A percentile compares a stretch with the other conserved stretches of the same genome.
Conservation (phyloP, 2,888 invertebrate genomes). For the Drosophila neonasuta region DNA sequence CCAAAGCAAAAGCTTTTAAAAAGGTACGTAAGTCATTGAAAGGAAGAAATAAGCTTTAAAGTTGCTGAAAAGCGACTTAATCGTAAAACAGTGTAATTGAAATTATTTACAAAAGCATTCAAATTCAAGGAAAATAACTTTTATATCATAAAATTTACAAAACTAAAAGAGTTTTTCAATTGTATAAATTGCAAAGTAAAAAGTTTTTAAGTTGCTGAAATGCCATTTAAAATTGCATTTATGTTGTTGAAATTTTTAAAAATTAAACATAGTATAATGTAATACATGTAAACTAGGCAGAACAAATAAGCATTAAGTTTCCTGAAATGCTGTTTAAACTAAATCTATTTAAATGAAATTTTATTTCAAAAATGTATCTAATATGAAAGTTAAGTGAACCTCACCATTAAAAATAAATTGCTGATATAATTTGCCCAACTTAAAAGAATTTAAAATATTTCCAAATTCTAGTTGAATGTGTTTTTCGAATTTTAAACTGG, state of each 20-base stretch:
- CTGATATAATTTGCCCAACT: not conserved
- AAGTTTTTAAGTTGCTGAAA: too few relatives aligned
- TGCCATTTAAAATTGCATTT: too few relatives aligned
- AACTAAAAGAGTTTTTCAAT: not conserved
- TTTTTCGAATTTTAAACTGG: not conserved
- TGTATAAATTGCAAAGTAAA: too few relatives aligned
- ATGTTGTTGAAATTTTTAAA: too few relatives aligned
- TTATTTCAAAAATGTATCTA: too few relatives aligned
- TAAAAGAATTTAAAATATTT: not conserved
- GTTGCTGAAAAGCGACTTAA: not conserved
- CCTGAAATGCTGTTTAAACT: too few relatives aligned
- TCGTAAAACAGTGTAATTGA: not conserved
- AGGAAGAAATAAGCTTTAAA: not conserved
- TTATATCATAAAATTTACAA: not conserved
- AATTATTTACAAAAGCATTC: not conserved
- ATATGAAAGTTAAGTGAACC: too few relatives aligned
- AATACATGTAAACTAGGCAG: too few relatives aligned
- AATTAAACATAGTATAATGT: too few relatives aligned
- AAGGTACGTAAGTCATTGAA: constrained; percentile 55
- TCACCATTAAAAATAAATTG: not conserved
- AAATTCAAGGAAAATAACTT: not conserved
- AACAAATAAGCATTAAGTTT: too few relatives aligned
- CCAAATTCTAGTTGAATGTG: not conserved
- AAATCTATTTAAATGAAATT: too few relatives aligned
- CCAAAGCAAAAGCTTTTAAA: constrained; percentile 45